These are phyloP conservation scores for Xanthia togata DNA, from an alignment of 2,888 invertebrate species.

Conservation along the genomic window DNA sequence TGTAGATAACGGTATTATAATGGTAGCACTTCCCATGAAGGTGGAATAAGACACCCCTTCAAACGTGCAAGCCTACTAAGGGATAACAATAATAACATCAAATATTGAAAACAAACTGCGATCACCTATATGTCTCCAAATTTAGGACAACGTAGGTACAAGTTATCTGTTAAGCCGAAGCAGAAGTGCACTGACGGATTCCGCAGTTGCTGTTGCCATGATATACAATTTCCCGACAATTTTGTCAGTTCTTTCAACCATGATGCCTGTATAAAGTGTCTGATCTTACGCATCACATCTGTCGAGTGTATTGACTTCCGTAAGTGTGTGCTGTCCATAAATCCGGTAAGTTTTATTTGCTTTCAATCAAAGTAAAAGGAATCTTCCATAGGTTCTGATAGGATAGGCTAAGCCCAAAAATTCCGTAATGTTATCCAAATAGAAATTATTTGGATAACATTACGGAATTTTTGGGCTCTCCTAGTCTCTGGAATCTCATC, in stretches of 20 bases:
- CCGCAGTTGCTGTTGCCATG: neutral
- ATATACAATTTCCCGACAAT: slow-evolving; percentile 8
- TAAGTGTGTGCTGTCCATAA: neutral
- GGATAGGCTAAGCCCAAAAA: too few relatives aligned
- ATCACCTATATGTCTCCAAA: neutral
- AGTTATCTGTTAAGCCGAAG: too few relatives aligned
- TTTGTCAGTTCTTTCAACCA: slow-evolving; percentile 26
- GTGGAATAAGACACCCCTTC: neutral
- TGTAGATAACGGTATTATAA: slow-evolving; percentile 8
- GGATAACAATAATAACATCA: neutral
- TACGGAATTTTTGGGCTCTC: slow-evolving; percentile 14
- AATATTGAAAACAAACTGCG: neutral
- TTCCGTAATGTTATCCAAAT: too few relatives aligned
- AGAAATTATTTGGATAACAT: neutral
- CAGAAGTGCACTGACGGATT: neutral
- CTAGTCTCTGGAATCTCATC: neutral
- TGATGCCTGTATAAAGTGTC: slow-evolving; percentile 34
- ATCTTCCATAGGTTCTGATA: slow-evolving; percentile 1
- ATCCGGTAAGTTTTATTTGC: neutral
- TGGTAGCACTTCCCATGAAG: neutral
- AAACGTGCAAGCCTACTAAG: neutral
- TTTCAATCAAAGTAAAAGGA: neutral
- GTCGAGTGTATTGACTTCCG: slow-evolving; percentile 17
- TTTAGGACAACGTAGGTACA: too few relatives aligned
- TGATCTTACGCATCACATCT: slow-evolving; percentile 13